phyloP scores from a whole-genome alignment of 64 coral and sea anemone genomes.

The Platygyra sinensis region DNA sequence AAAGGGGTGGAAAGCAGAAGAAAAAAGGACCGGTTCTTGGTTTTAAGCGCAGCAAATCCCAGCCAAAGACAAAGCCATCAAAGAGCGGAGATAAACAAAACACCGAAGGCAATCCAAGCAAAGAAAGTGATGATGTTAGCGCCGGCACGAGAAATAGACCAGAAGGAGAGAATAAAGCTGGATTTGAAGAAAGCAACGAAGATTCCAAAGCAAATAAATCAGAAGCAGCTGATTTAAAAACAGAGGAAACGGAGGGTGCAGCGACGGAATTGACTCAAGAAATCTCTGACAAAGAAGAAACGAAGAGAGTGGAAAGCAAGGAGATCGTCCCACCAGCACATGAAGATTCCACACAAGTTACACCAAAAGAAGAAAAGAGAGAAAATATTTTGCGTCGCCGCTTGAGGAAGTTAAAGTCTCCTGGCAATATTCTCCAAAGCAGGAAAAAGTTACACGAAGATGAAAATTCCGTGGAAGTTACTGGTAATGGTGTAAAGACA shows the following conservation, averaged over 20 bases:
- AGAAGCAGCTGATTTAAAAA: neutral
- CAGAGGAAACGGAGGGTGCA: neutral
- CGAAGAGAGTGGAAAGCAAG: neutral
- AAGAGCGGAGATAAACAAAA: neutral
- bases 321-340: neutral
- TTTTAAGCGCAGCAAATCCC: neutral
- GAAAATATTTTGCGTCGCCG: constrained; percentile 19
- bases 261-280: neutral
- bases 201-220: neutral
- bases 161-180: neutral
- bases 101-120: constrained; percentile 5
- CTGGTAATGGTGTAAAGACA: neutral
- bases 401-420: constrained; percentile 20
- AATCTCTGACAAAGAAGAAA: neutral
- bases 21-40: neutral
- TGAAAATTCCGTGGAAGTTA: neutral
- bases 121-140: neutral
- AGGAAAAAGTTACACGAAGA: neutral
- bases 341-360: neutral
- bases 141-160: neutral
- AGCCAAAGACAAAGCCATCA: neutral
- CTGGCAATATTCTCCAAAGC: neutral
- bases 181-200: neutral
- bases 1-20: neutral
- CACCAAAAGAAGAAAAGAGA: neutral